Evolutionary conservation across 2,797 vertebrate species (phyloP), one percentile per base, ranked within the genome.

Genomic region (Aplochiton taeniatus): DNA sequence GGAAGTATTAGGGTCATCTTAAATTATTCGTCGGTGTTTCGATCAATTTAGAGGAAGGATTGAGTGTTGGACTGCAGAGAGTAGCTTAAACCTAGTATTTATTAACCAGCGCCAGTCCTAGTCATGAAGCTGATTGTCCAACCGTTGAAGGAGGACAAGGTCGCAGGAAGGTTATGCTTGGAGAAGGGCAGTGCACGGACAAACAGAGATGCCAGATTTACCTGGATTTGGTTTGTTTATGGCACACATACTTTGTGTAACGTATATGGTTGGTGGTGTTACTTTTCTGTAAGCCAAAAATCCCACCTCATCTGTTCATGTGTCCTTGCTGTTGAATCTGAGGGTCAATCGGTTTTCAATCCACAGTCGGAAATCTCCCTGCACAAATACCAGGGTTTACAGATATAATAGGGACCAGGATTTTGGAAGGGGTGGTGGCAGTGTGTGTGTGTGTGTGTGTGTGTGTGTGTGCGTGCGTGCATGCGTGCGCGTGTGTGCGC

Each of bases 201-300:
- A 48, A 48, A 58, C 48, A 53, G 11, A 58, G 65, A 61, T 53
- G 13, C n/a, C 0, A 9, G 14, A 52, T 67, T 75, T 46, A 69
- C 68, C 74, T 65, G 31, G 65, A 73, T 73, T 63, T 64, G 55
- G 68, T 74, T 74, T 65, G 73, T 69, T 50, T 56, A 20, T 55
- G 13, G 11, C 31, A 56, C 19, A 5, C 12, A 13, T 49, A 50
- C 12, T 55, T 16, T 49, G 56, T 63, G 11, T 63, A 49, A 17
- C 61, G 41, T 70, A 59, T 48, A 51, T 44, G 48, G 16, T 51
- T 46, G 17, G 43, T 18, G 61, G 44, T 41, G 16, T 48, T 31
- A 31, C 66, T 70, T 44, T 17, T 13, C 58, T 61, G 49, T 79
- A 76, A 73, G 83, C 81, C 81, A 74, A 60, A 72, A 82, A 82